Conservation (phyloP, 2,888 invertebrate species). For the Conistra vaccinii region DNA sequence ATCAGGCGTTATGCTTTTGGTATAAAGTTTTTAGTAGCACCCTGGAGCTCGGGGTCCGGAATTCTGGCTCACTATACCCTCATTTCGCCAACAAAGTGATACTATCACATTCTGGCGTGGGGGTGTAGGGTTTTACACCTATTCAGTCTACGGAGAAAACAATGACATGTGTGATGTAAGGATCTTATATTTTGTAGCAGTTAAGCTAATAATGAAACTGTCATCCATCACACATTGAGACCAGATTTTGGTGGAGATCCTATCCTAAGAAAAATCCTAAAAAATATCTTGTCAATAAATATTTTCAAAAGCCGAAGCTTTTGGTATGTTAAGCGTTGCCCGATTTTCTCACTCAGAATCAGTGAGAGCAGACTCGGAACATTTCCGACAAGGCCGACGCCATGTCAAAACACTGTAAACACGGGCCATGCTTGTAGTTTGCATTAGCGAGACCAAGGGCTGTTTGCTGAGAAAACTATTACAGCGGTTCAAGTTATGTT, state of each 20-base stretch:
- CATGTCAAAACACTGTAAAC: constrained; percentile 68
- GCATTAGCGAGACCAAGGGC: constrained; percentile 63
- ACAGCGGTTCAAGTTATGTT: constrained; percentile 53
- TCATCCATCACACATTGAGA: not conserved
- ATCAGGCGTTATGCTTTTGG: no score
- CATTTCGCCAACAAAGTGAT: not conserved
- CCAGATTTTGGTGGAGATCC: not conserved
- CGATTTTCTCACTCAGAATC: constrained; percentile 54
- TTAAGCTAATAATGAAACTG: not conserved
- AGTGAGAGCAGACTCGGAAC: constrained; percentile 59
- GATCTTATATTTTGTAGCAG: not conserved
- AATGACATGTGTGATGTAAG: not conserved
- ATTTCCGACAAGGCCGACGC: constrained; percentile 72
- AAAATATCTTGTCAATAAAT: not conserved
- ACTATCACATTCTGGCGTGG: not conserved
- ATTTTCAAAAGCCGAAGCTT: not conserved
- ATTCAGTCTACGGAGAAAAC: not conserved
- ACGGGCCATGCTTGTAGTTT: constrained; percentile 59
- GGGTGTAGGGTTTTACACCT: no score
- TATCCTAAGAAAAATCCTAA: not conserved
- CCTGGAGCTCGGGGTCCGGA: accelerated
- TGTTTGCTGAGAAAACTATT: constrained; percentile 72
- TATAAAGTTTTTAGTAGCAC: not conserved
- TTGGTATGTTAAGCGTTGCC: constrained; percentile 7
- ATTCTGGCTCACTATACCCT: not conserved